Evolutionary conservation across 2,113 vertebrate genomes (phyloP), one percentile per base, ranked within the genome.

Genomic region (Rissa tridactyla): DNA sequence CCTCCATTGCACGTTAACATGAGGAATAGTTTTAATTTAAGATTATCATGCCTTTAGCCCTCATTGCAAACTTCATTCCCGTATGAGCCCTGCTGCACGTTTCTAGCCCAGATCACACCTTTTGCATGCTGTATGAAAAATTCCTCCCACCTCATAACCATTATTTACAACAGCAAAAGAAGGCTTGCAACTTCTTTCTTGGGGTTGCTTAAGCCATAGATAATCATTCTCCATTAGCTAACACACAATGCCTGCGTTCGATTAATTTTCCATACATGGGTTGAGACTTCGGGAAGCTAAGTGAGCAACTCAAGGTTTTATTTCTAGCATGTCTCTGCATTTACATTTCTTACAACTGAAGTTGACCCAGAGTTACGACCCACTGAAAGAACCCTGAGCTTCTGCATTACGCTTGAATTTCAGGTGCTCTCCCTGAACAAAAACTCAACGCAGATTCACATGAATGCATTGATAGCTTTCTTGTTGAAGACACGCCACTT

Each of bases 181-280:
- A 6, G 29, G 25, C 25, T 61, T 86, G 11, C 30, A 60, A 13
- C 32, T 60, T 52, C 34, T 90, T 96, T 71, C 70, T 64, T 42
- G n/a, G 73, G 29, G 58, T 71, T 72, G 20, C 32, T 79, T 54
- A 62, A 83, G n/a, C 12, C 77, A 49, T 10, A 80, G 26, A 38
- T 49, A 86, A 47, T 46, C 2, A 1, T 47, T 78, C 32, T 47
- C 17, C 51, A 66, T 47, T 75, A 82, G n/a, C 9, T 81, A 81
- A 86, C 10, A 82, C 5, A 32, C n/a, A 77, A 34, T 1, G 3
- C 15, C 34, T 10, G 2, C 2, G 0, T 34, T 58, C 42, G n/a
- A 75, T 68, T 83, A 17, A 54, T 81, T 89, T 88, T 49, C 51
- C 44, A 10, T 21, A 55, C 5, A 1, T 3, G 29, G 51, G 13